phyloP scores from a whole-genome alignment of 2,797 vertebrate species.

The Oreochromis grahami region DNA sequence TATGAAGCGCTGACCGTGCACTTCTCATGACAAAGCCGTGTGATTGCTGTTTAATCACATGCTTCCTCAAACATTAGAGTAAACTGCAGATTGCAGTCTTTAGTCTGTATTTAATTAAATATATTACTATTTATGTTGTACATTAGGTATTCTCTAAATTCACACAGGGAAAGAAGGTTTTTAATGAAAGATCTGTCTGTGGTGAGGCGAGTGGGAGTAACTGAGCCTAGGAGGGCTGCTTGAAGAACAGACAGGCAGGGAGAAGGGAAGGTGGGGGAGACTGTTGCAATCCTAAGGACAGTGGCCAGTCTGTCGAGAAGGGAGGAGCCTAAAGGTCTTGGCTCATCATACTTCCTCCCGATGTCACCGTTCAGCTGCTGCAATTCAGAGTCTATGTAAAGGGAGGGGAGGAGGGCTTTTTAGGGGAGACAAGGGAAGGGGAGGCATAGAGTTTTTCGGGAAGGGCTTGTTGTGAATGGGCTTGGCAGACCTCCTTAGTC shows the following conservation, averaged over 20 bases:
- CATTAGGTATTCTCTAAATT: not conserved
- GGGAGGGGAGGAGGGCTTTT: slow-evolving; percentile 14
- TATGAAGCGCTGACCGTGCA: slow-evolving; percentile 31
- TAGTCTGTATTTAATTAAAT: not conserved
- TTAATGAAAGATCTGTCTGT: slow-evolving; percentile 44
- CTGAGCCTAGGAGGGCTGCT: slow-evolving; percentile 18
- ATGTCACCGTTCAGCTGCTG: slow-evolving; percentile 74
- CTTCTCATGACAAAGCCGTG: not conserved
- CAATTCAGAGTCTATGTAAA: slow-evolving; percentile 44
- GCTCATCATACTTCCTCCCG: slow-evolving; percentile 50
- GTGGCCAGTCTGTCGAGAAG: not conserved
- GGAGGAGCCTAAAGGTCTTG: slow-evolving; percentile 53
- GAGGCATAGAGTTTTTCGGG: not conserved
- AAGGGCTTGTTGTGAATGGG: slow-evolving; percentile 41
- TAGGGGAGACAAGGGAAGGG: not conserved
- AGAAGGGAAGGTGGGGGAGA: slow-evolving; percentile 9
- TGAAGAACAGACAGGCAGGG: slow-evolving; percentile 18
- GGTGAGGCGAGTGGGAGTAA: slow-evolving; percentile 52
- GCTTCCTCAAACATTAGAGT: not conserved
- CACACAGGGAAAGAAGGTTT: slow-evolving; percentile 3
- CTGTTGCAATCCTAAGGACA: slow-evolving; percentile 32
- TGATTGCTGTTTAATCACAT: slow-evolving; percentile 13
- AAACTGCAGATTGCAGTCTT: not conserved
- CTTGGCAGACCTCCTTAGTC: slow-evolving; percentile 31
- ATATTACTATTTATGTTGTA: not conserved